Conservation (phyloP, 1,140 invertebrate genomes). For the Halesus radiatus region DNA sequence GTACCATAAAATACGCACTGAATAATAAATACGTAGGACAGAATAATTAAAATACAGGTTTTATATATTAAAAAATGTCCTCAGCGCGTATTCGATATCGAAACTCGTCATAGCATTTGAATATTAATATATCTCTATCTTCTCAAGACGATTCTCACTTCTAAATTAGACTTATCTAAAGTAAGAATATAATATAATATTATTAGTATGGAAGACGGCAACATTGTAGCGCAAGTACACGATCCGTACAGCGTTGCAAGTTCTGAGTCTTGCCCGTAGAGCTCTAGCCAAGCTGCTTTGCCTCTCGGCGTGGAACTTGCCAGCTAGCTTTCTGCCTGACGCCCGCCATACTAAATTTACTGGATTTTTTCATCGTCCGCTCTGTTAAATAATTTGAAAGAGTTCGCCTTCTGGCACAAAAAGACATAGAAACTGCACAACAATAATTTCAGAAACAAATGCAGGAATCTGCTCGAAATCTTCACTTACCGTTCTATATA, state of each 20-base stretch:
- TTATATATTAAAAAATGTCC: too few relatives aligned
- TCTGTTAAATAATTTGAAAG: conserved; percentile 34
- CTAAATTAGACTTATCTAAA: too few relatives aligned
- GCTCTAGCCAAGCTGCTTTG: neutral
- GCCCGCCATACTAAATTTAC: conserved; percentile 29
- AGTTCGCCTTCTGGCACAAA: conserved; percentile 25
- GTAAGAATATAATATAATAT: too few relatives aligned
- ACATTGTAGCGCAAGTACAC: conserved; percentile 14
- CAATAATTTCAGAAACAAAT: neutral
- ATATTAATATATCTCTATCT: too few relatives aligned
- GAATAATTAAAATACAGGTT: too few relatives aligned
- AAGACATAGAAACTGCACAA: neutral
- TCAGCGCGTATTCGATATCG: too few relatives aligned
- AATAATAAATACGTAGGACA: too few relatives aligned
- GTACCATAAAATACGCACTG: too few relatives aligned
- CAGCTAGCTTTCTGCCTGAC: conserved; percentile 19
- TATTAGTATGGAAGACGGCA: conserved; percentile 7
- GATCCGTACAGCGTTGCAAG: conserved; percentile 23
- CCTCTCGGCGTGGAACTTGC: conserved; percentile 23
- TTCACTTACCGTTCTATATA: too few relatives aligned
- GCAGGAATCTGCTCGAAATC: too few relatives aligned
- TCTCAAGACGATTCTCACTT: too few relatives aligned
- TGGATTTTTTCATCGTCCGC: conserved; percentile 32
- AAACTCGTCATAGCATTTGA: too few relatives aligned
- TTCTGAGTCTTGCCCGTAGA: conserved; percentile 6